Evolutionary conservation across 92 coral and sea anemone genomes (phyloP).

Genomic region (Anthopleura xanthogrammica): DNA sequence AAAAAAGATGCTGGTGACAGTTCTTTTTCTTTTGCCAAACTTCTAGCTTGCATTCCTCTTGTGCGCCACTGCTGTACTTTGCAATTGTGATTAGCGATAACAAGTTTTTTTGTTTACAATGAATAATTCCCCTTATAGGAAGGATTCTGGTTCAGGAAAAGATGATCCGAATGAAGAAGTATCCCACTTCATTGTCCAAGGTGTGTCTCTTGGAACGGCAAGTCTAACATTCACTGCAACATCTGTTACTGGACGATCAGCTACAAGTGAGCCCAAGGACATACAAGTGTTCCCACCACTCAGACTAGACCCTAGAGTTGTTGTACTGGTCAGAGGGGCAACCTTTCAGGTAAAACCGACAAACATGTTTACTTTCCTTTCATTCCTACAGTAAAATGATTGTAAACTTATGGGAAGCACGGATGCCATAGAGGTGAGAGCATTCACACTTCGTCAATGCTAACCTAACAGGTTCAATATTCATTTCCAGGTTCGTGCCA

Average conservation of each 20-base stretch:
- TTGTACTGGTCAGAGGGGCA: constrained; percentile 77
- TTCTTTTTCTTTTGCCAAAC: too few species aligned
- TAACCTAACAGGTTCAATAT: neutral
- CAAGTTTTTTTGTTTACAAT: neutral
- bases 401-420: too few species aligned
- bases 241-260: constrained; percentile 62
- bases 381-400: too few species aligned
- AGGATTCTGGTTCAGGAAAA: constrained; percentile 32
- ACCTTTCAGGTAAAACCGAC: constrained; percentile 74
- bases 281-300: constrained; percentile 92
- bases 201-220: constrained; percentile 85
- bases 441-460: too few species aligned
- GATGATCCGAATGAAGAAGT: constrained; percentile 57
- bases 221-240: constrained; percentile 88
- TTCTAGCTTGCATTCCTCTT: too few species aligned
- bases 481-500: constrained; percentile 69
- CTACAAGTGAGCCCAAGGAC: constrained; percentile 90
- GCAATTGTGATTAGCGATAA: too few species aligned
- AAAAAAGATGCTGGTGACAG: too few species aligned
- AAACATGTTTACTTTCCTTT: too few species aligned
- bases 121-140: neutral
- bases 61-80: too few species aligned
- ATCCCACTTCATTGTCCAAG: constrained; percentile 75
- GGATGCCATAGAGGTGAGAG: too few species aligned
- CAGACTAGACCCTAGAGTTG: constrained; percentile 84